These are phyloP conservation scores for Arvicanthis niloticus DNA, from an alignment of 2,113 vertebrate species.

Conservation along the genomic window DNA sequence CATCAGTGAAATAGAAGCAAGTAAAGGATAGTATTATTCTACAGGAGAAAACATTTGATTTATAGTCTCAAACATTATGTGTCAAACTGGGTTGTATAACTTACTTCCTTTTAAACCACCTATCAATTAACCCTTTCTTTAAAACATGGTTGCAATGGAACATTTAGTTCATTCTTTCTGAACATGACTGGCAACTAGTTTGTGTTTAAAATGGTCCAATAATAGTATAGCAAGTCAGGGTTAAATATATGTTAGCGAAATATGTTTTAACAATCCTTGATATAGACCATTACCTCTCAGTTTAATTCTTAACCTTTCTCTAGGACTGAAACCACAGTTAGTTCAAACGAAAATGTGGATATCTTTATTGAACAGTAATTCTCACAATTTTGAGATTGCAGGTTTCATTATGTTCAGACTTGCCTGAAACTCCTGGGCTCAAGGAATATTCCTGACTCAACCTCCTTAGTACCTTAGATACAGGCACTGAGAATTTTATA, in stretches of 20 bases:
- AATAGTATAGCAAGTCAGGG: constrained; percentile 11
- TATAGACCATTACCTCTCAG: not conserved
- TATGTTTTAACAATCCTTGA: constrained; percentile 17
- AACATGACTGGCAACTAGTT: not conserved
- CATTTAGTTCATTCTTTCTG: not conserved
- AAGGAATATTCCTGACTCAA: not conserved
- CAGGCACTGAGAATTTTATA: not conserved
- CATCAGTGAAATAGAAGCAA: constrained; percentile 43
- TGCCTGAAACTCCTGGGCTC: not conserved
- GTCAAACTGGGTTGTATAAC: constrained; percentile 46
- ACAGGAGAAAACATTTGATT: constrained; percentile 63
- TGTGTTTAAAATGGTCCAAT: not conserved
- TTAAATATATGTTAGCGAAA: not conserved
- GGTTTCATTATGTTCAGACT: not conserved
- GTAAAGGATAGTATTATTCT: constrained; percentile 3
- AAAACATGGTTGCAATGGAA: not conserved
- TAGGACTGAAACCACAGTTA: not conserved
- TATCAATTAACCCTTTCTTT: constrained; percentile 37
- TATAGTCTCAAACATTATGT: constrained; percentile 41
- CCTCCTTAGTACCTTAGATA: not conserved
- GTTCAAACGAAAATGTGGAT: not conserved
- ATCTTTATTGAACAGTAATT: constrained; percentile 15
- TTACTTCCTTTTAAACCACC: not conserved
- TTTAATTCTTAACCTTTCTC: constrained; percentile 36
- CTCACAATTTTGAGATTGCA: not conserved